Base-by-base conservation (phyloP, 2,888 invertebrate genomes). In the Drosophila cracens region DNA sequence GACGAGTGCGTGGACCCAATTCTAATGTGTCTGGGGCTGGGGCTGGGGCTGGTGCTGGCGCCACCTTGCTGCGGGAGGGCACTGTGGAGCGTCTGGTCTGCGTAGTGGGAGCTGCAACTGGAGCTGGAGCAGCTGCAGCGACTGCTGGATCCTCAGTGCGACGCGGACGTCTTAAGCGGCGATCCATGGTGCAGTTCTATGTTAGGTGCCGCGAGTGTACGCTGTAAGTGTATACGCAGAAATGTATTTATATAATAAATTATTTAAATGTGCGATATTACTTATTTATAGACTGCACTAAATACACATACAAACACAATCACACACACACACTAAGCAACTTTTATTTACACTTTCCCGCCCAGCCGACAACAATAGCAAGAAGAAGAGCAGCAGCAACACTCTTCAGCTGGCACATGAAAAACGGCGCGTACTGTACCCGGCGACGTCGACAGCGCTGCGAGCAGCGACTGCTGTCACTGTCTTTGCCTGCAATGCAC, bases 1-100 rank as follows among this genome's bases (percentile, higher is more conserved):
- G 94, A 7, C 94, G 93, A 25, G 81, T 74, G 21, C 82, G 89
- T 10, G 76, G 65, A 0, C 70, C 74, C 2, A 56, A n/a, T 0
- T 82, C 82, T 13, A 43, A 16, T 1, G 31, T 16, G 46, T 34
- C 27, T n/a, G 13, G n/a, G 63, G 65, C 27, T n/a, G 13, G n/a
- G 63, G 65, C 27, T n/a, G 13, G n/a, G 61, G 65, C 34, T 68
- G 74, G 65, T 31, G 64, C 70, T 11, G 74, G 77, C 11, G 54
- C 49, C 3, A 53, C 62, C 61, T 74, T 76, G 63, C 71, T 79
- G 40, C 72, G 81, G 1, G 76, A 60, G 46, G 89, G 87, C 16
- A 63, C 56, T 31, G 61, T 27, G 43, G 79, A 61, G 11, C 86
- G 87, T 43, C 77, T 81, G 29, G 61, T 81, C 53, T 86, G 46